Percentiles rank a stretch among this genome's conserved stretches.
These are phyloP conservation scores for Lates japonicus DNA, from an alignment of 2,797 vertebrate species.

Conservation along the genomic window DNA sequence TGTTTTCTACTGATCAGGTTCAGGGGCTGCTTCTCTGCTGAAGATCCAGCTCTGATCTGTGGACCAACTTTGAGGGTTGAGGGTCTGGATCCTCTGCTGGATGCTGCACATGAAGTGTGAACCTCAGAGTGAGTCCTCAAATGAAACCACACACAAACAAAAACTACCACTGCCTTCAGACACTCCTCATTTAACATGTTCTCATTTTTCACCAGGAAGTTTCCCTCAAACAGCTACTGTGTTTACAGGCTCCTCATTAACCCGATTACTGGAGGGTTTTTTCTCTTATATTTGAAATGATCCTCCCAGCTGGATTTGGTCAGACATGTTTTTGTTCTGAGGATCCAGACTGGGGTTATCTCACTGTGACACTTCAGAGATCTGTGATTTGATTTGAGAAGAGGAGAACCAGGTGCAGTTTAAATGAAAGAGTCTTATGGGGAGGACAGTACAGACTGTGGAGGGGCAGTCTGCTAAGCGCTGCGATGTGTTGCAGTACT, in stretches of 20 bases:
- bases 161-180: not conserved
- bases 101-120: not conserved
- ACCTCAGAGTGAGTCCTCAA: not conserved
- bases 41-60: not conserved
- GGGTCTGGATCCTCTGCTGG: not conserved
- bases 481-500: not conserved
- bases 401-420: no score
- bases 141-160: not conserved
- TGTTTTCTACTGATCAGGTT: constrained; percentile 8
- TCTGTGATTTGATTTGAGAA: no score
- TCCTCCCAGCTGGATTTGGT: no score
- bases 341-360: no score
- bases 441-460: no score
- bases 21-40: not conserved
- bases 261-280: no score
- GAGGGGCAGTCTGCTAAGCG: no score
- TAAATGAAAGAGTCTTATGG: no score
- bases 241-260: no score
- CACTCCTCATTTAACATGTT: not conserved
- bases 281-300: no score
- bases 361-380: no score
- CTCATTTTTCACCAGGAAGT: not conserved
- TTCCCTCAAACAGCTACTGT: not conserved
- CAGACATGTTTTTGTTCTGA: no score
- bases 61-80: not conserved